phyloP scores from a whole-genome alignment of 2,113 vertebrate species.

The Chlorodrepanis virens region DNA sequence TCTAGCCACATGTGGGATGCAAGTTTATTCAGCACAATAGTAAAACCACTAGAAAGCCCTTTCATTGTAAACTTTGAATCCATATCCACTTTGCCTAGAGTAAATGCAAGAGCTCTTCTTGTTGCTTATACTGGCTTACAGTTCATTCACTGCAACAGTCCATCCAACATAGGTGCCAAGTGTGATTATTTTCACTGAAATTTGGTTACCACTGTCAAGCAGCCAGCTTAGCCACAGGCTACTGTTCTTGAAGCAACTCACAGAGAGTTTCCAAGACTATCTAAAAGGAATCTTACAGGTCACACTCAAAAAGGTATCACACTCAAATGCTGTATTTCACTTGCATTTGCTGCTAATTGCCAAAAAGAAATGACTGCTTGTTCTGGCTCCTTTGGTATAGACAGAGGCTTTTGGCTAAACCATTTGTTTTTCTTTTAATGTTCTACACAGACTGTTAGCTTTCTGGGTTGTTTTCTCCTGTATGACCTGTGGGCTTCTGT shows the following conservation, averaged over 20 bases:
- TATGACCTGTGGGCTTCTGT: background rate
- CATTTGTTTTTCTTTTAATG: background rate
- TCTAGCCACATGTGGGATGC: background rate
- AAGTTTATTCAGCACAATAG: background rate
- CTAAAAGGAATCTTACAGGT: background rate
- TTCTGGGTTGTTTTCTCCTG: background rate
- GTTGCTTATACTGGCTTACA: background rate
- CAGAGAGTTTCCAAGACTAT: background rate
- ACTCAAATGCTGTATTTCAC: background rate
- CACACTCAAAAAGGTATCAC: background rate
- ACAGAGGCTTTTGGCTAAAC: background rate
- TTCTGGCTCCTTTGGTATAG: background rate
- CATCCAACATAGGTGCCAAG: background rate
- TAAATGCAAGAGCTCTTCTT: background rate
- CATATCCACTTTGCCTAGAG: background rate
- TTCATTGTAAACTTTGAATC: background rate
- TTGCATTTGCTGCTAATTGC: background rate
- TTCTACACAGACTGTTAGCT: background rate
- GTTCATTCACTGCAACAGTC: background rate
- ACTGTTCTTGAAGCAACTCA: background rate
- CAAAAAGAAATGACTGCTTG: background rate
- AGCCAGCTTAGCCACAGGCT: background rate
- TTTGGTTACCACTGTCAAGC: background rate
- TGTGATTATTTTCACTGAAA: background rate
- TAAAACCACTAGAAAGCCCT: background rate